Conservation (phyloP, 2,113 vertebrate species). For the Actinemys pallida region DNA sequence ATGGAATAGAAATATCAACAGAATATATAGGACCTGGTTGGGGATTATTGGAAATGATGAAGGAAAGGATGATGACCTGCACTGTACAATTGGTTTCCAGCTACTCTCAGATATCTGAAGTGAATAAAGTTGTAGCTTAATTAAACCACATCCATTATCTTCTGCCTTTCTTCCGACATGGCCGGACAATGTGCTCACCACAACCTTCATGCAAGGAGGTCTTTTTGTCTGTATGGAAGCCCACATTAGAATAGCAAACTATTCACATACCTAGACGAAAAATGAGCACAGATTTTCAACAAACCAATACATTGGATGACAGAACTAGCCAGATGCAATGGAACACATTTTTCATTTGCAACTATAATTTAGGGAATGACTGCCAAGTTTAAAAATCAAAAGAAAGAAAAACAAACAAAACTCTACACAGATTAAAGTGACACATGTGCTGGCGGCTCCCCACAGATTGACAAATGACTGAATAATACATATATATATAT, state of each 20-base stretch:
- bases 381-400: neutral
- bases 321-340: neutral
- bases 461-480: neutral
- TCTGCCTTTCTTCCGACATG: neutral
- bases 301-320: neutral
- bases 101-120: neutral
- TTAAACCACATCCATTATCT: neutral
- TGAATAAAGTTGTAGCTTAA: neutral
- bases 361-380: neutral
- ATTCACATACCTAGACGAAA: neutral
- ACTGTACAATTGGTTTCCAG: too few species aligned
- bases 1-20: neutral
- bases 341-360: constrained; percentile 34
- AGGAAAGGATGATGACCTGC: too few species aligned
- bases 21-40: too few species aligned
- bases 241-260: neutral
- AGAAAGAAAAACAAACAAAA: neutral
- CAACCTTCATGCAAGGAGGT: neutral
- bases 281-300: neutral
- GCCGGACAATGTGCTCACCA: neutral
- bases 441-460: neutral
- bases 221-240: neutral
- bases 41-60: too few species aligned
- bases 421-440: neutral
- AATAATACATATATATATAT: constrained; percentile 22